Evolutionary conservation across 2,888 invertebrate genomes (phyloP), one percentile per base, ranked within the genome.

Genomic region (Lordiphosa andalusiaca): DNA sequence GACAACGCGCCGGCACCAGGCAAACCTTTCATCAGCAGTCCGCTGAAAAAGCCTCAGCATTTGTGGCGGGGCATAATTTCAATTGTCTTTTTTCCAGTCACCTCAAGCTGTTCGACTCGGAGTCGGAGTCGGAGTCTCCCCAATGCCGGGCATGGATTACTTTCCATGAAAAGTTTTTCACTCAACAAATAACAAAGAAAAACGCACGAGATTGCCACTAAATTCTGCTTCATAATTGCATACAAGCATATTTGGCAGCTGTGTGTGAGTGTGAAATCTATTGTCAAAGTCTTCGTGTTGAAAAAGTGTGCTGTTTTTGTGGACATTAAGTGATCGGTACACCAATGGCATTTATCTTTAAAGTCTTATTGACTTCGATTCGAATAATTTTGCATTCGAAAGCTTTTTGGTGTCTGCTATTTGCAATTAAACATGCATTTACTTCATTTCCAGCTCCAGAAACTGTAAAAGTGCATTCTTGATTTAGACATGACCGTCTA

Each of bases 211-310:
- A 70, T 61, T 70, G 48, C 60, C 71, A 40, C 62, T 55, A 55
- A 72, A 69, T 72, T 72, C 63, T 75, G 65, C 69, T 51, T 41
- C 64, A 67, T 69, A 54, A 58, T 64, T 64, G 67, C 19, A 25
- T 48, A 53, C 51, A 42, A 41, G 48, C 35, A 53, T 67, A 37
- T 60, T 60, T 55, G 52, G 46, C 49, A 57, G 42, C n/a, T n/a
- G 10, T 41, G 12, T 49, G 37, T 12, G 10, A 38, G 37, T 30
- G 36, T 21, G 21, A 25, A 25, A 25, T 6, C 6, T 6, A 6
- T 25, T 25, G 25, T 25, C 6, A 6, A 25, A 25, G 25, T 25
- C 6, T 6, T 25, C 25, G 25, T 25, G 25, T 25, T 25, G 25
- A 6, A 25, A 25, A 25, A 3, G 6, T 25, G 25, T 25, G 25